These are phyloP conservation scores for Dendrolimus kikuchii DNA, from an alignment of 1,140 invertebrate genomes.

Conservation along the genomic window DNA sequence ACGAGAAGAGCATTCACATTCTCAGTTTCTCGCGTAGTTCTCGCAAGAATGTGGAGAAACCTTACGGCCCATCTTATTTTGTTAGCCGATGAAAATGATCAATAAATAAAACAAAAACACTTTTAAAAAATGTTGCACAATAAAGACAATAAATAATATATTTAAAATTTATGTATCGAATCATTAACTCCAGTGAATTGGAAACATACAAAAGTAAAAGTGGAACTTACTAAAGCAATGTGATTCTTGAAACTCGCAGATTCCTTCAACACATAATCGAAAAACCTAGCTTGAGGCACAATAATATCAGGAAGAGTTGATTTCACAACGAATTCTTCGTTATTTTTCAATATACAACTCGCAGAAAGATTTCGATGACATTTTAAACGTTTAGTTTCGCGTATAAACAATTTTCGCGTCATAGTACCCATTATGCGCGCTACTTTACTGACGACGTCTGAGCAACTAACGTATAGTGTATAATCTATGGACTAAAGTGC, in stretches of 20 bases:
- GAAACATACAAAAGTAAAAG: constrained; percentile 7
- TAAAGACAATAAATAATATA: too few species aligned
- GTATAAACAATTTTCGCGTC: constrained; percentile 42
- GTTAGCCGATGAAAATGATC: too few species aligned
- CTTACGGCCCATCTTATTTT: too few species aligned
- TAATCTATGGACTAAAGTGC: neutral
- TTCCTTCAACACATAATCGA: constrained; percentile 41
- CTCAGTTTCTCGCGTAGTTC: too few species aligned
- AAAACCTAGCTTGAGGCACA: constrained; percentile 40
- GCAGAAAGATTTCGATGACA: constrained; percentile 34
- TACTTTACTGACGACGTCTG: constrained; percentile 13
- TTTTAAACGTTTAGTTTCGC: constrained; percentile 45
- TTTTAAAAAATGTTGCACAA: too few species aligned
- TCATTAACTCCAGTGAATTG: constrained; percentile 3
- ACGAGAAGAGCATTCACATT: too few species aligned
- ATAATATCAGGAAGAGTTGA: constrained; percentile 39
- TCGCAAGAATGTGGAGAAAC: too few species aligned
- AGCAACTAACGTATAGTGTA: constrained; percentile 18
- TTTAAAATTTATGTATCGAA: too few species aligned
- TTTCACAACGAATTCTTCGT: constrained; percentile 43
- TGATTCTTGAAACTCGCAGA: constrained; percentile 33
- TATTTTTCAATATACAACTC: constrained; percentile 29
- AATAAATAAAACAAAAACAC: too few species aligned
- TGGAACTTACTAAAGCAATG: constrained; percentile 49
- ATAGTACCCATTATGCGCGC: constrained; percentile 33